phyloP scores from a whole-genome alignment of 2,888 invertebrate genomes.

The Brachyptera putata region DNA sequence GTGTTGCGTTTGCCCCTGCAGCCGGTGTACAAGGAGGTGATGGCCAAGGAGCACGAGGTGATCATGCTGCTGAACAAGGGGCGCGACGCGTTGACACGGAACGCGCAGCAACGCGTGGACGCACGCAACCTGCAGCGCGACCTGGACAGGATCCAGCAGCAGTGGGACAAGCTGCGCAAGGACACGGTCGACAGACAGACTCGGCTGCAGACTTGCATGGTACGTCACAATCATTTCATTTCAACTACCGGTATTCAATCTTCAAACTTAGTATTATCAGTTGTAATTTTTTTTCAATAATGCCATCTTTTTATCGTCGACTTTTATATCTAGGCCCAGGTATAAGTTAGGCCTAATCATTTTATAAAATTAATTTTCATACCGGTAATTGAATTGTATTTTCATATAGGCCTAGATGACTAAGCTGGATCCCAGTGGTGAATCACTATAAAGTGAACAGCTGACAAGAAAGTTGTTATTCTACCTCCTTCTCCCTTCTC shows the following conservation, averaged over 20 bases:
- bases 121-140: conserved; percentile 67
- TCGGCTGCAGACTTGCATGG: conserved; percentile 78
- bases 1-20: no score
- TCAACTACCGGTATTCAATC: not conserved
- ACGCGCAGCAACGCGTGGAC: conserved; percentile 48
- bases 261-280: not conserved
- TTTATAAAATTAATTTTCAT: no score
- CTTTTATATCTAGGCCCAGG: no score
- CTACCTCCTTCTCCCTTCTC: no score
- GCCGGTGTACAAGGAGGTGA: conserved; percentile 83
- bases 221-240: no score
- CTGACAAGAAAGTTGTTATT: no score
- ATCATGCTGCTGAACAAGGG: conserved; percentile 93
- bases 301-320: no score
- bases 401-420: no score
- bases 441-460: no score
- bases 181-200: conserved; percentile 84
- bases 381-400: no score
- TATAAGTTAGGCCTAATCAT: no score
- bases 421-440: no score
- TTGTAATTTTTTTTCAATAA: not conserved
- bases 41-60: conserved; percentile 86
- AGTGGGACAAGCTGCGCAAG: conserved; percentile 88
- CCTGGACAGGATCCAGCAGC: conserved; percentile 81
- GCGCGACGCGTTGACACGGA: conserved; percentile 58